phyloP scores from a whole-genome alignment of 2,797 vertebrate species.

The Danionella dracula region DNA sequence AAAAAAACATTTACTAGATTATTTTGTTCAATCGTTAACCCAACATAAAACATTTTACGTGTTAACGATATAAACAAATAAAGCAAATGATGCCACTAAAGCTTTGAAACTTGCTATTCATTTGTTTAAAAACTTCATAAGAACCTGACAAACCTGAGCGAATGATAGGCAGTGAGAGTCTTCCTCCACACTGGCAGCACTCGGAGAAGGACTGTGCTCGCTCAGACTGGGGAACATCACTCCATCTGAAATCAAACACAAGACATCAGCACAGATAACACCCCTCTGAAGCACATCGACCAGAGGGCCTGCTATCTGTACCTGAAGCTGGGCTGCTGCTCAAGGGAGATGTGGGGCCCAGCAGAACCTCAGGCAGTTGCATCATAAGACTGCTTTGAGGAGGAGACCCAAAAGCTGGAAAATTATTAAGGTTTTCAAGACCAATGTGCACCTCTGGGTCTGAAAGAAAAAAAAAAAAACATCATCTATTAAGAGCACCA shows the following conservation, averaged over 20 bases:
- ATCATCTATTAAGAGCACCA: neutral
- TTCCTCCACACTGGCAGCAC: slow-evolving; percentile 82
- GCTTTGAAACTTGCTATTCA: neutral
- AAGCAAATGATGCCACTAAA: too few relatives aligned
- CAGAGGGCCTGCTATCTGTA: slow-evolving; percentile 15
- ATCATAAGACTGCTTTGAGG: slow-evolving; percentile 50
- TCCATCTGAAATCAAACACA: slow-evolving; percentile 67
- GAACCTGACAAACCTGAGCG: slow-evolving; percentile 78
- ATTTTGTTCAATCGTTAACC: too few relatives aligned
- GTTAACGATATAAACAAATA: too few relatives aligned
- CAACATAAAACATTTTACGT: too few relatives aligned
- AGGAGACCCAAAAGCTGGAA: slow-evolving; percentile 86
- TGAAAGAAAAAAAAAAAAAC: slow-evolving; percentile 40
- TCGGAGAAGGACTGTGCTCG: slow-evolving; percentile 63
- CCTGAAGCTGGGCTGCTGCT: slow-evolving; percentile 80
- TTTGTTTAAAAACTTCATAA: neutral
- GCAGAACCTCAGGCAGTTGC: slow-evolving; percentile 58
- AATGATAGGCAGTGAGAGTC: slow-evolving; percentile 90
- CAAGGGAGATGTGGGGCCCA: slow-evolving; percentile 67
- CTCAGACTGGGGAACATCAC: slow-evolving; percentile 69
- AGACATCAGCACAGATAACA: neutral
- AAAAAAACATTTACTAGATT: too few relatives aligned
- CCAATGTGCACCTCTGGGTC: slow-evolving; percentile 95
- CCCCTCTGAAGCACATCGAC: neutral
- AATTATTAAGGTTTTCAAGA: slow-evolving; percentile 94